These are phyloP conservation scores for Oscheius sp. DNA, from an alignment of 2,888 invertebrate species.

Conservation along the genomic window DNA sequence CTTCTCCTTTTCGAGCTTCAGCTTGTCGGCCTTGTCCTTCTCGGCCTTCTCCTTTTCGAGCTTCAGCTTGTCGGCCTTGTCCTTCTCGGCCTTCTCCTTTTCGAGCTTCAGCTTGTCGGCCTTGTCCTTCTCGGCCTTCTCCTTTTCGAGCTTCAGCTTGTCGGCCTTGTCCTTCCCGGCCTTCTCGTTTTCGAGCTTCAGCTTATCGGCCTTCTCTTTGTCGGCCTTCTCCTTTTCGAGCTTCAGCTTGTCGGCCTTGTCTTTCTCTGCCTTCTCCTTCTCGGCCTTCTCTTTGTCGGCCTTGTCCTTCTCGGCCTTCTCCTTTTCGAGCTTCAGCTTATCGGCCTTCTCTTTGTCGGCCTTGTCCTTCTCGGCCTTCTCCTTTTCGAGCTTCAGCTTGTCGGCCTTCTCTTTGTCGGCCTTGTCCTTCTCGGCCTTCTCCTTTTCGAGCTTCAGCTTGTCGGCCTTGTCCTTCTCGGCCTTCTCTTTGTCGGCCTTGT, in stretches of 20 bases:
- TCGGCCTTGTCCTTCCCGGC: slow-evolving; percentile 14
- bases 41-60: slow-evolving; percentile 12
- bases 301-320: slow-evolving; percentile 25
- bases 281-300: slow-evolving; percentile 16
- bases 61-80: slow-evolving; percentile 4
- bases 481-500: slow-evolving; percentile 20
- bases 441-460: slow-evolving; percentile 14
- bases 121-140: slow-evolving; percentile 22
- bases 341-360: slow-evolving; percentile 16
- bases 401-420: slow-evolving; percentile 25
- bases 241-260: slow-evolving; percentile 17
- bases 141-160: slow-evolving; percentile 15
- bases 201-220: slow-evolving; percentile 17
- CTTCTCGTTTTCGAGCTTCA: slow-evolving; percentile 12
- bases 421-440: slow-evolving; percentile 17
- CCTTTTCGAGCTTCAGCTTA: slow-evolving; percentile 17
- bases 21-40: slow-evolving; percentile 26
- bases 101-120: slow-evolving; percentile 3
- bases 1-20: slow-evolving; percentile 15
- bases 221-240: slow-evolving; percentile 8
- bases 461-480: slow-evolving; percentile 23
- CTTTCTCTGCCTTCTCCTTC: slow-evolving; percentile 20
- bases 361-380: slow-evolving; percentile 25
- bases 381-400: slow-evolving; percentile 22
- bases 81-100: slow-evolving; percentile 12